These are phyloP conservation scores for Calliopsis andreniformis DNA, from an alignment of 1,140 invertebrate species.

Conservation along the genomic window DNA sequence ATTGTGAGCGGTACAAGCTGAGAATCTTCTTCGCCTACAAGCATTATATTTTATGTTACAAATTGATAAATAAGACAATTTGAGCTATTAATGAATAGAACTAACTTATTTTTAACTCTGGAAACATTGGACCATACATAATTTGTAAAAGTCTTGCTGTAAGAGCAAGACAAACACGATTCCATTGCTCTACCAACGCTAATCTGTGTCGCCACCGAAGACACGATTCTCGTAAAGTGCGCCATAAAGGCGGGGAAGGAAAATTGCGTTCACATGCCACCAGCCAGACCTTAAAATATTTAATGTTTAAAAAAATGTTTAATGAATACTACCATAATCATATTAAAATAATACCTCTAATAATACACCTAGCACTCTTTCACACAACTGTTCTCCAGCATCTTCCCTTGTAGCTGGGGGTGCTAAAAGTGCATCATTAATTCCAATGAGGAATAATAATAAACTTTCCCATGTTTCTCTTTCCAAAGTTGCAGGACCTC, in stretches of 20 bases:
- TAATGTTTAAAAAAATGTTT: background rate
- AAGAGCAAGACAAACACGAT: constrained; percentile 94
- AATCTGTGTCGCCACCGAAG: constrained; percentile 95
- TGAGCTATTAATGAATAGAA: constrained; percentile 47
- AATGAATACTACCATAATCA: background rate
- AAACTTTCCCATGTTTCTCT: constrained; percentile 95
- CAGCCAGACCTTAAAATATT: constrained; percentile 88
- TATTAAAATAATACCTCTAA: constrained; percentile 86
- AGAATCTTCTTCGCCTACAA: constrained; percentile 90
- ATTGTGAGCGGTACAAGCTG: constrained; percentile 91
- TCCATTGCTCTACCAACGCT: constrained; percentile 97
- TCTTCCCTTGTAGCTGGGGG: constrained; percentile 96
- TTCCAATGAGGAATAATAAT: constrained; percentile 94
- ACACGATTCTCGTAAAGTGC: constrained; percentile 96
- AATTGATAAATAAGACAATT: background rate
- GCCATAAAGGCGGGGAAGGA: constrained; percentile 97
- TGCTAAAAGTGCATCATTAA: constrained; percentile 95
- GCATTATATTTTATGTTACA: constrained; percentile 19
- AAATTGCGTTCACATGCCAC: constrained; percentile 94
- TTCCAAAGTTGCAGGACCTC: constrained; percentile 89
- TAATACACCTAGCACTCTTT: constrained; percentile 95
- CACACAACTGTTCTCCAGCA: constrained; percentile 96
- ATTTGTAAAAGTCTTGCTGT: constrained; percentile 92
- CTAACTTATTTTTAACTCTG: constrained; percentile 91
- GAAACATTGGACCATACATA: constrained; percentile 94